Percentiles rank a stretch among this genome's conserved stretches.
These are phyloP conservation scores for Sturnus vulgaris DNA, from an alignment of 2,113 vertebrate genomes.

Conservation along the genomic window DNA sequence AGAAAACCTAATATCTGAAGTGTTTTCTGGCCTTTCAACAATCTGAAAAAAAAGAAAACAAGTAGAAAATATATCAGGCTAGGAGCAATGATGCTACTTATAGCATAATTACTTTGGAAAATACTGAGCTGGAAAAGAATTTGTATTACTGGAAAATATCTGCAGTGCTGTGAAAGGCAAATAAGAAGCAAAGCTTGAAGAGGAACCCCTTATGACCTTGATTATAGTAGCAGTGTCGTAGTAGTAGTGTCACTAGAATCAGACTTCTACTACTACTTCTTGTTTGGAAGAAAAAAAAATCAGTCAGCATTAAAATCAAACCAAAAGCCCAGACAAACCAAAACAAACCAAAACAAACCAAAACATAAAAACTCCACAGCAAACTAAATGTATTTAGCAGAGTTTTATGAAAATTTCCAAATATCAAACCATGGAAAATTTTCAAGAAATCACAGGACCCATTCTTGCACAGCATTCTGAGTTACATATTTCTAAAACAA, in stretches of 20 bases:
- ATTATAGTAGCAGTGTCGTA: background rate
- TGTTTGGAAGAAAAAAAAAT: background rate
- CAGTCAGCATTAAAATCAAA: background rate
- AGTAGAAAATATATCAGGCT: background rate
- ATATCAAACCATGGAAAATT: background rate
- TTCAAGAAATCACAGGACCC: background rate
- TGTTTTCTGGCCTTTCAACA: background rate
- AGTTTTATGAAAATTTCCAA: background rate
- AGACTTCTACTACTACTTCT: background rate
- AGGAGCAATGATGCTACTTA: background rate
- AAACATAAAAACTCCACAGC: too few species aligned
- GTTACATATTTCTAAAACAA: background rate
- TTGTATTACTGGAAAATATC: background rate
- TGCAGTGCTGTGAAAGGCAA: background rate
- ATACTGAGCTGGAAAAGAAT: background rate
- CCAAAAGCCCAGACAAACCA: rapidly evolving
- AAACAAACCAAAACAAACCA: background rate
- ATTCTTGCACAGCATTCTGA: background rate
- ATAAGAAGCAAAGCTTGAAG: background rate
- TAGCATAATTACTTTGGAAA: background rate
- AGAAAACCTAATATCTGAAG: too few species aligned
- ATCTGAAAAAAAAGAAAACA: background rate
- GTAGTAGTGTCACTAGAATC: background rate
- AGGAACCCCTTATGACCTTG: background rate
- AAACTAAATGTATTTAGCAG: background rate